Evolutionary conservation across 2,888 invertebrate species (phyloP).

Genomic region (Acanthoscelides obtectus): DNA sequence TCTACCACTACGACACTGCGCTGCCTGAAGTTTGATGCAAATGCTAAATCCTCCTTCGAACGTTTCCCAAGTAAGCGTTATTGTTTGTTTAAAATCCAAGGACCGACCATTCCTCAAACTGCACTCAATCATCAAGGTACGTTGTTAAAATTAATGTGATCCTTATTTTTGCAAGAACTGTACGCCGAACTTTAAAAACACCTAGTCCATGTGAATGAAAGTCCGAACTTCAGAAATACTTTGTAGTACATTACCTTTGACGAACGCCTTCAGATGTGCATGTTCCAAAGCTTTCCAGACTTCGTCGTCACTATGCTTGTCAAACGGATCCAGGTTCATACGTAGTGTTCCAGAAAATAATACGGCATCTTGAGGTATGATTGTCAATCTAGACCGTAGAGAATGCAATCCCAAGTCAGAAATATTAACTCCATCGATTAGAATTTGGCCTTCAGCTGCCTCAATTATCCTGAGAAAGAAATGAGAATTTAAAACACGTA

Average conservation of each 20-base stretch:
- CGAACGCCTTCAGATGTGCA: conserved; percentile 84
- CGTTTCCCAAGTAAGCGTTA: too few relatives aligned
- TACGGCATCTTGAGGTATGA: conserved; percentile 91
- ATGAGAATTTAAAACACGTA: too few relatives aligned
- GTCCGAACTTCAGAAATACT: too few relatives aligned
- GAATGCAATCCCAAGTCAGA: conserved; percentile 79
- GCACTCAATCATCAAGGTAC: too few relatives aligned
- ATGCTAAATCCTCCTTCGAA: too few relatives aligned
- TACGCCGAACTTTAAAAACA: too few relatives aligned
- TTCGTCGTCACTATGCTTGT: conserved; percentile 69
- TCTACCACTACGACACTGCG: too few relatives aligned
- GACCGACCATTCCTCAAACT: too few relatives aligned
- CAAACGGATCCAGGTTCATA: conserved; percentile 90
- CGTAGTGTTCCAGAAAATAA: conserved; percentile 88
- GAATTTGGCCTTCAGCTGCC: conserved; percentile 72
- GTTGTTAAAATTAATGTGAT: too few relatives aligned
- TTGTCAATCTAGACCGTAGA: conserved; percentile 76
- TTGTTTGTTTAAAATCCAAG: too few relatives aligned
- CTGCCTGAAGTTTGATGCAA: too few relatives aligned
- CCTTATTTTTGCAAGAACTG: too few relatives aligned
- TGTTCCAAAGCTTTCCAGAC: conserved; percentile 85
- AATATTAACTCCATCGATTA: conserved; percentile 81
- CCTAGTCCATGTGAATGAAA: background rate
- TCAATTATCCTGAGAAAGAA: conserved; percentile 70
- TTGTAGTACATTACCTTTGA: conserved; percentile 63